Percentiles rank a stretch among this genome's conserved stretches.
Evolutionary conservation across 2,797 vertebrate genomes (phyloP).

Genomic region (Merluccius polli): DNA sequence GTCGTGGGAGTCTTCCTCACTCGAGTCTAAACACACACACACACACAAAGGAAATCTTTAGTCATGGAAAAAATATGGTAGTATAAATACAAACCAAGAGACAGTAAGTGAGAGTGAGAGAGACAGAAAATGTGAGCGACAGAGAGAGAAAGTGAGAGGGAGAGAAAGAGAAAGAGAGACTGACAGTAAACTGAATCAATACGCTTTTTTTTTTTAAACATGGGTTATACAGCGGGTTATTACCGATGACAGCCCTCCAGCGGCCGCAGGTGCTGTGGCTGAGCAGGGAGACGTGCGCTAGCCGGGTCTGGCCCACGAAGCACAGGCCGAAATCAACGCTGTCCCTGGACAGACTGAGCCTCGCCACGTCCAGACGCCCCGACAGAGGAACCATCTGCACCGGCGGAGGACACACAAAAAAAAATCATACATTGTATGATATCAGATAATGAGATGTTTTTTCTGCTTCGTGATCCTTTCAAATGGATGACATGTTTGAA

Average conservation of each 20-base stretch:
- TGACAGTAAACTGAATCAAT: background rate
- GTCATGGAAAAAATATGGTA: too few relatives aligned
- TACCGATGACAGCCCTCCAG: conserved; percentile 82
- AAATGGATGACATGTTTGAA: background rate
- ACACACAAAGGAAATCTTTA: background rate
- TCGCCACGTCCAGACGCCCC: conserved; percentile 73
- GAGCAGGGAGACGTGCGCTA: conserved; percentile 70
- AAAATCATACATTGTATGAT: background rate
- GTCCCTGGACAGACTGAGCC: conserved; percentile 74
- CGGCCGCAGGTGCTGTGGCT: conserved; percentile 68
- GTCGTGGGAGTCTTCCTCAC: conserved; percentile 20
- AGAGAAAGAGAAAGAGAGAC: background rate
- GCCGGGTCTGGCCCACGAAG: conserved; percentile 69
- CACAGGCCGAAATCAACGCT: conserved; percentile 81
- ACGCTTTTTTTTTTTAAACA: too few relatives aligned
- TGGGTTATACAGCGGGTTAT: too few relatives aligned
- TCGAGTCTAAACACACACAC: conserved; percentile 46
- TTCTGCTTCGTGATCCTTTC: background rate
- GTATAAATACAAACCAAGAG: background rate
- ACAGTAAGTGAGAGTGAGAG: too few relatives aligned
- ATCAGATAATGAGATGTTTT: background rate
- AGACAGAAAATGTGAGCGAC: too few relatives aligned
- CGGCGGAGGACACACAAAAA: background rate
- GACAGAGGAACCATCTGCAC: conserved; percentile 78
- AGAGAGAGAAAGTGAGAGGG: too few relatives aligned